These are phyloP conservation scores for Macroramphosus scolopax DNA, from an alignment of 2,797 vertebrate species.

Conservation along the genomic window DNA sequence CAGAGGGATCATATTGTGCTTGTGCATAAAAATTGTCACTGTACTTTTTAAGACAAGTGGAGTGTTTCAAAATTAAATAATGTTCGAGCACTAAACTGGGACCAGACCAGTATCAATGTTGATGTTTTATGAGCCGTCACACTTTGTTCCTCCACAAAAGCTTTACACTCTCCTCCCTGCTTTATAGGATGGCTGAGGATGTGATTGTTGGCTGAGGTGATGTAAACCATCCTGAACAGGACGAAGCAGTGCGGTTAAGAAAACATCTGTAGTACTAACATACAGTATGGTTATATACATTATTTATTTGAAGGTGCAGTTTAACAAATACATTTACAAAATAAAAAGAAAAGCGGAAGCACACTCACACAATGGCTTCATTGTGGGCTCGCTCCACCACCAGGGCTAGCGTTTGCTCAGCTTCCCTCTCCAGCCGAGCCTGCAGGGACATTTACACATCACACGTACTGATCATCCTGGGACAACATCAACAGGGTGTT, in stretches of 20 bases:
- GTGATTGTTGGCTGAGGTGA: constrained; percentile 72
- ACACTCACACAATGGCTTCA: constrained; percentile 85
- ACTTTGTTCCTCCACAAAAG: no score
- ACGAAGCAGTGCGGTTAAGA: constrained; percentile 61
- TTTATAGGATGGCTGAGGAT: constrained; percentile 40
- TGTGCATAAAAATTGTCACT: background rate
- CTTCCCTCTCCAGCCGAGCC: constrained; percentile 82
- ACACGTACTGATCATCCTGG: constrained; percentile 16
- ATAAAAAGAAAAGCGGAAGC: constrained; percentile 42
- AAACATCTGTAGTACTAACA: constrained; percentile 62
- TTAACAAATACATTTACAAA: constrained; percentile 63
- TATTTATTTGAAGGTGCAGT: constrained; percentile 59
- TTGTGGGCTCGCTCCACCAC: constrained; percentile 80
- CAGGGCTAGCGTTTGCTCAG: constrained; percentile 79
- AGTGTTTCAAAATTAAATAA: constrained; percentile 25
- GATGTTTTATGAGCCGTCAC: constrained; percentile 54
- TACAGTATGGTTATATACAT: constrained; percentile 50
- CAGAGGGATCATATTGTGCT: no score
- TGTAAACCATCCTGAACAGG: constrained; percentile 59
- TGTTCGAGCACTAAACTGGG: constrained; percentile 1
- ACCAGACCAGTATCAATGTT: constrained; percentile 67
- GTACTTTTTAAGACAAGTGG: constrained; percentile 13
- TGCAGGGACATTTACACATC: constrained; percentile 51
- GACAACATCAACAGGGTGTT: background rate
- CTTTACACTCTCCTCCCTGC: constrained; percentile 28